Evolutionary conservation across 1,140 invertebrate species (phyloP).

Genomic region (Hycleus phaleratus): DNA sequence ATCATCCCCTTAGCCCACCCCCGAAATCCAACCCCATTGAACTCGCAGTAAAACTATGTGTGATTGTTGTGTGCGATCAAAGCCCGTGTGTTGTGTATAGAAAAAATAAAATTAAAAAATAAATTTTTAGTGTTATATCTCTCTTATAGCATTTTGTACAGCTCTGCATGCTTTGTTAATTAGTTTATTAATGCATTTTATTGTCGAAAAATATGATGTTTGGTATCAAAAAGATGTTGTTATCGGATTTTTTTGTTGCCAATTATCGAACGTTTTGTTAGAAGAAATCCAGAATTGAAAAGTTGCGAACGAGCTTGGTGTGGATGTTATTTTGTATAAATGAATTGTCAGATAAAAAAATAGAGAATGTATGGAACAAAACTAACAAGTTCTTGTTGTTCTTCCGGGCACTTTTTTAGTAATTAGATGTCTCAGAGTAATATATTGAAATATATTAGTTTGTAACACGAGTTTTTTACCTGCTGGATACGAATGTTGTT

Average conservation of each 20-base stretch:
- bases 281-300: not conserved
- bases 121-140: slow-evolving; percentile 33
- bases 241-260: too few species aligned
- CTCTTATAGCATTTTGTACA: slow-evolving; percentile 35
- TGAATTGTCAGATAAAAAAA: not conserved
- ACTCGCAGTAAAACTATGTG: slow-evolving; percentile 11
- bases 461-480: slow-evolving; percentile 30
- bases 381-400: slow-evolving; percentile 5
- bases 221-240: not conserved
- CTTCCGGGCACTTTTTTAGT: slow-evolving; percentile 23
- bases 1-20: too few species aligned
- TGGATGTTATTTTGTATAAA: not conserved
- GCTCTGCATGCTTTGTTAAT: slow-evolving; percentile 36
- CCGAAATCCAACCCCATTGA: not conserved
- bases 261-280: slow-evolving; percentile 4
- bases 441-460: slow-evolving; percentile 30
- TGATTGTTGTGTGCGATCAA: slow-evolving; percentile 20
- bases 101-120: not conserved
- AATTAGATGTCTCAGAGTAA: slow-evolving; percentile 29
- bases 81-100: slow-evolving; percentile 13
- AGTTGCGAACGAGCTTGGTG: slow-evolving; percentile 16
- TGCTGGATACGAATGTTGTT: slow-evolving; percentile 30
- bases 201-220: slow-evolving; percentile 17
- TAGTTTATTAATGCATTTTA: slow-evolving; percentile 23
- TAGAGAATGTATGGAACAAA: slow-evolving; percentile 1